Percentiles rank a stretch among this genome's conserved stretches.
Evolutionary conservation across 1,140 invertebrate species (phyloP).

Genomic region (Monochamus saltuarius): DNA sequence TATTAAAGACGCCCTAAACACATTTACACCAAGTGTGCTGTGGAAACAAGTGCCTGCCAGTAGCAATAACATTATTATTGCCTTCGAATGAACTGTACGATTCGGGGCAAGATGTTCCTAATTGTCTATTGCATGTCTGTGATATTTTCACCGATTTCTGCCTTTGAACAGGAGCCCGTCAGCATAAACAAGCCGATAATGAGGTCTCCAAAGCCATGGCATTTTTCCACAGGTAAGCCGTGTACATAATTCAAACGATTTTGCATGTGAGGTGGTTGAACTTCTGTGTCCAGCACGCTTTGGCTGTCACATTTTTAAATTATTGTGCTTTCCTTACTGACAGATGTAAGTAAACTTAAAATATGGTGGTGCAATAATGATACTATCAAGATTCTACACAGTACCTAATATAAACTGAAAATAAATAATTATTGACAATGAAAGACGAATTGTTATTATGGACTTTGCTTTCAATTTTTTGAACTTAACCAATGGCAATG

Average conservation of each 20-base stretch:
- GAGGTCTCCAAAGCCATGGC: slow-evolving; percentile 13
- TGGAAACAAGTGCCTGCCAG: neutral
- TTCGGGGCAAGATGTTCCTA: neutral
- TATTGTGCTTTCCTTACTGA: no score
- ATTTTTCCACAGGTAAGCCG: slow-evolving; percentile 19
- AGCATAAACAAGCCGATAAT: slow-evolving; percentile 17
- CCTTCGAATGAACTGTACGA: neutral
- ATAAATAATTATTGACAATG: no score
- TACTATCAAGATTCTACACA: no score
- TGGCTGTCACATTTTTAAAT: no score
- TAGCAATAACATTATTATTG: neutral
- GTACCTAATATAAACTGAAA: no score
- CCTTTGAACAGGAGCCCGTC: slow-evolving; percentile 9
- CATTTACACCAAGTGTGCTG: neutral
- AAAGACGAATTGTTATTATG: no score
- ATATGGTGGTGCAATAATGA: no score
- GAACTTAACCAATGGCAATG: no score
- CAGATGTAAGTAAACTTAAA: no score
- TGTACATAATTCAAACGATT: neutral
- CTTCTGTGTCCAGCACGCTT: no score
- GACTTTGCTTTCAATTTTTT: no score
- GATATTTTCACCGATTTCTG: slow-evolving; percentile 6
- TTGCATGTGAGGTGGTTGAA: no score
- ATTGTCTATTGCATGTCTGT: slow-evolving; percentile 7
- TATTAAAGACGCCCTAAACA: neutral